Percentiles rank a stretch among this genome's conserved stretches.
Conservation (phyloP, 2,888 invertebrate genomes). For the Lepidocyrtinus sp. region DNA sequence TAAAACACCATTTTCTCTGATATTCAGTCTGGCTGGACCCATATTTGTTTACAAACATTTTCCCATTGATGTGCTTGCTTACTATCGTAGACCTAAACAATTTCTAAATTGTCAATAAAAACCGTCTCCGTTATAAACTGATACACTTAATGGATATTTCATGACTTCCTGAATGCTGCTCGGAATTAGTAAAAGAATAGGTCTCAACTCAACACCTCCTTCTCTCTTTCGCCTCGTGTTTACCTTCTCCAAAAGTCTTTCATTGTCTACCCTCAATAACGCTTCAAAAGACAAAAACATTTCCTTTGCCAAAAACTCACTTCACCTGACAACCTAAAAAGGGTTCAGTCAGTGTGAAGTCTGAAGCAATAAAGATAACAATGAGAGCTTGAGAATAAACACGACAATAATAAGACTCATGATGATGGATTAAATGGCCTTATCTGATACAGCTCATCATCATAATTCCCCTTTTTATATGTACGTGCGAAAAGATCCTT, state of each 20-base stretch:
- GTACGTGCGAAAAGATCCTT: neutral
- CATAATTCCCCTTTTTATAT: slow-evolving; percentile 17
- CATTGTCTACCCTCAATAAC: neutral
- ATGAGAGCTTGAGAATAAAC: slow-evolving; percentile 11
- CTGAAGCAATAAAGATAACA: neutral
- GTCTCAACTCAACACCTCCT: neutral
- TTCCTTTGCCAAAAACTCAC: neutral
- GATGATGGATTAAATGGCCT: slow-evolving; percentile 21
- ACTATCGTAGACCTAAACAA: too few species aligned
- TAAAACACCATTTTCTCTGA: too few species aligned
- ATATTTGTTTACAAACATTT: too few species aligned
- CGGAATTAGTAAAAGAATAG: slow-evolving; percentile 15
- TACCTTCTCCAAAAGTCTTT: neutral
- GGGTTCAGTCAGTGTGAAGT: neutral
- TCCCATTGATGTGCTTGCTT: too few species aligned
- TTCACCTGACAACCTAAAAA: neutral
- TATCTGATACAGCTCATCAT: slow-evolving; percentile 21
- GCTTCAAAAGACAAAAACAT: neutral
- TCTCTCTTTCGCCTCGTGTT: neutral
- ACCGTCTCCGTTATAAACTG: too few species aligned
- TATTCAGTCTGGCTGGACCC: too few species aligned
- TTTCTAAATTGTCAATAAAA: too few species aligned
- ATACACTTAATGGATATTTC: slow-evolving; percentile 43
- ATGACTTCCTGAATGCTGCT: slow-evolving; percentile 32
- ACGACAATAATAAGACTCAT: neutral